A percentile compares a stretch with the other conserved stretches of the same genome.
phyloP scores from a whole-genome alignment of 2,113 vertebrate species.

The Bombycilla garrulus region DNA sequence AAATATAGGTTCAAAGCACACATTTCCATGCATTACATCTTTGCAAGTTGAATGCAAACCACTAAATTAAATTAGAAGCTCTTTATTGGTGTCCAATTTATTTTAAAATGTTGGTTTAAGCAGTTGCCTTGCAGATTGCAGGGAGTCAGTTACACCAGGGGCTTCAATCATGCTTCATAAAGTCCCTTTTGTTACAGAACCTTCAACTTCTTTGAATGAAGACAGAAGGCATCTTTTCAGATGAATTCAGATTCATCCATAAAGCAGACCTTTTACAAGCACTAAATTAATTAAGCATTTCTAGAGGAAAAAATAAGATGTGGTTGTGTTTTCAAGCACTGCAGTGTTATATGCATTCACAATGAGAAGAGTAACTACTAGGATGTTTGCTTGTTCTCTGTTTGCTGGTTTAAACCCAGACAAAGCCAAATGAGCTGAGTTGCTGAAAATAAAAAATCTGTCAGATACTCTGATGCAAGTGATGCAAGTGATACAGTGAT shows the following conservation, averaged over 20 bases:
- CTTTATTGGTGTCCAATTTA: rapidly evolving
- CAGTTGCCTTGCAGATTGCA: background rate
- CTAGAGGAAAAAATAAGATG: background rate
- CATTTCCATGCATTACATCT: background rate
- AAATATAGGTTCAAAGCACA: background rate
- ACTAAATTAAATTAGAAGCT: background rate
- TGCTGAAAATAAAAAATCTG: background rate
- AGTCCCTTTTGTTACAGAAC: background rate
- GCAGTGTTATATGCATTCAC: background rate
- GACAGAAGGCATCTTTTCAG: background rate
- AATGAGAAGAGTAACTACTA: background rate
- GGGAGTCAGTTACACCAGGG: background rate
- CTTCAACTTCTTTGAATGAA: background rate
- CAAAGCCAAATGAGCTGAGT: background rate
- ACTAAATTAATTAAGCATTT: background rate
- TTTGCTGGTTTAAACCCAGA: background rate
- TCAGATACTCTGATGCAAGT: too few relatives aligned
- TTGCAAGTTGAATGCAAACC: background rate
- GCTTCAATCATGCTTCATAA: background rate
- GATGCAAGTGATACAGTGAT: too few relatives aligned
- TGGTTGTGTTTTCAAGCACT: background rate
- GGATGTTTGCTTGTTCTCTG: background rate
- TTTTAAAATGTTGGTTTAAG: background rate
- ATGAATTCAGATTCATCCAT: background rate
- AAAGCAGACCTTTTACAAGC: background rate